Conservation (phyloP, 2,113 vertebrate species). For the Oryctolagus cuniculus region mOryCun1.1 NC_091451.1:43085501-43086000, state of each 20-base stretch:
- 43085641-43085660: constrained; percentile 72
- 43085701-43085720: neutral
- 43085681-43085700: constrained; percentile 68
- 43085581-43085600: constrained; percentile 64
- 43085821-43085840: neutral
- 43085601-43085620: neutral
- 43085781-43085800: constrained; percentile 46
- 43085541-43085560: constrained; percentile 66
- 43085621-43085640: constrained; percentile 67
- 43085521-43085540: constrained; percentile 68
- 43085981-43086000: too few relatives aligned
- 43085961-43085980: too few relatives aligned
- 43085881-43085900: constrained; percentile 47
- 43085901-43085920: neutral
- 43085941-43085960: neutral
- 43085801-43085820: neutral
- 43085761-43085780: neutral
- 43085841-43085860: neutral
- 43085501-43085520: constrained; percentile 80
- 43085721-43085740: constrained; percentile 70
- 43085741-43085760: constrained; percentile 61
- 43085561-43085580: constrained; percentile 68
- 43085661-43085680: constrained; percentile 76
- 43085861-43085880: neutral
- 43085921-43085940: neutral